phyloP scores from a whole-genome alignment of 2,797 vertebrate genomes.

The Enteromius viviparus region DNA sequence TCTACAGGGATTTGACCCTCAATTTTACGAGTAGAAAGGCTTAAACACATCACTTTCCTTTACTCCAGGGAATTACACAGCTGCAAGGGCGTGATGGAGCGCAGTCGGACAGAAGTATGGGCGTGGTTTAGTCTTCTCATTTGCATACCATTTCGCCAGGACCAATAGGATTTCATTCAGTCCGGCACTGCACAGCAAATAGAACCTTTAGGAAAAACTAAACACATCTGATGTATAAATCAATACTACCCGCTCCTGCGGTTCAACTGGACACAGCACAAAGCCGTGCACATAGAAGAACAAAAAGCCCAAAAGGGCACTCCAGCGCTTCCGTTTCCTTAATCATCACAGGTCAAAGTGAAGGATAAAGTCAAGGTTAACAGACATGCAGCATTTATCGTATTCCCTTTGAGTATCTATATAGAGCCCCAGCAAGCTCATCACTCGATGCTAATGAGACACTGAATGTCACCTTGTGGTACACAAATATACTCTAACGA shows the following conservation, averaged over 20 bases:
- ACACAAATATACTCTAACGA: neutral
- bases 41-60: slow-evolving; percentile 5
- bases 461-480: slow-evolving; percentile 48
- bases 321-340: neutral
- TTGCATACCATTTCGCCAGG: slow-evolving; percentile 4
- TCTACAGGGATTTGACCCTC: neutral
- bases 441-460: slow-evolving; percentile 40
- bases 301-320: neutral
- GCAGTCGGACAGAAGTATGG: slow-evolving; percentile 13
- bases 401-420: slow-evolving; percentile 18
- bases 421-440: slow-evolving; percentile 30
- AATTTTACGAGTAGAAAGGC: neutral
- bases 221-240: slow-evolving; percentile 21
- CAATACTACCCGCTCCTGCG: neutral
- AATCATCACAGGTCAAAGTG: slow-evolving; percentile 31
- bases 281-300: neutral
- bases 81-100: neutral
- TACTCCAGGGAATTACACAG: neutral
- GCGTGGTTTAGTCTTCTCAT: slow-evolving; percentile 21
- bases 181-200: neutral
- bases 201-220: slow-evolving; percentile 26
- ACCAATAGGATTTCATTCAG: slow-evolving; percentile 8
- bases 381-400: slow-evolving; percentile 27
- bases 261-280: slow-evolving; percentile 10
- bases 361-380: slow-evolving; percentile 22